These are phyloP conservation scores for Aleiodes sp. DNA, from an alignment of 1,140 invertebrate species.

Conservation along the genomic window DNA sequence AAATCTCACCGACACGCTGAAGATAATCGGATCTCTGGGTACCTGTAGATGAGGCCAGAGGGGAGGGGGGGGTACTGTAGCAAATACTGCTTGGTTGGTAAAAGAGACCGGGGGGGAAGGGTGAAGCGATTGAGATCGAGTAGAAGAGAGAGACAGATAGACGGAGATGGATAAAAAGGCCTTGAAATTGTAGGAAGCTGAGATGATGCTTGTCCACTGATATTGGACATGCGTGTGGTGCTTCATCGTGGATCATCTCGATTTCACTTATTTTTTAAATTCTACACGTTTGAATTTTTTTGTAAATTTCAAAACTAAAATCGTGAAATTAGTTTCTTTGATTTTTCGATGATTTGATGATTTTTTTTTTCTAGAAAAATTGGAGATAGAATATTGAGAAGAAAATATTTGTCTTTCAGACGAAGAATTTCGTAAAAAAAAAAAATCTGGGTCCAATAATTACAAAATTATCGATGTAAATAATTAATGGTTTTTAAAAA, in stretches of 20 bases:
- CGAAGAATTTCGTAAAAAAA: too few relatives aligned
- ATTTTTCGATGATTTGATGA: too few relatives aligned
- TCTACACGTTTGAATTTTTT: not conserved
- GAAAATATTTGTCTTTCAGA: too few relatives aligned
- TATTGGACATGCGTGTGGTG: conserved; percentile 3
- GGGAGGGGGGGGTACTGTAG: too few relatives aligned
- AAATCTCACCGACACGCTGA: conserved; percentile 51
- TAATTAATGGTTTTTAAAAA: too few relatives aligned
- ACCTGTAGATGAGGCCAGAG: conserved; percentile 17
- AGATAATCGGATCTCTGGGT: conserved; percentile 32
- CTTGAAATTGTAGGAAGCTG: conserved; percentile 29
- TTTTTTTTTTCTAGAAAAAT: too few relatives aligned
- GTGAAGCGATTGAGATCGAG: not conserved
- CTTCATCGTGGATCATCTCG: conserved; percentile 7
- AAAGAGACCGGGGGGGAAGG: not conserved
- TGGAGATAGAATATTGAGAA: too few relatives aligned
- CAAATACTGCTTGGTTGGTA: too few relatives aligned
- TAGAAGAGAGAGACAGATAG: not conserved
- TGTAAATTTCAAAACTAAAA: too few relatives aligned
- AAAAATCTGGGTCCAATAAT: too few relatives aligned
- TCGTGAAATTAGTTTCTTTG: too few relatives aligned
- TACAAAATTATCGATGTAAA: too few relatives aligned
- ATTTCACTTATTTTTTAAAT: not conserved
- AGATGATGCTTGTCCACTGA: conserved; percentile 21
- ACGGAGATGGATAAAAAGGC: conserved; percentile 8